A percentile compares a stretch with the other conserved stretches of the same genome.
Evolutionary conservation across 2,113 vertebrate species (phyloP).

Genomic region (Sminthopsis crassicaudata): DNA sequence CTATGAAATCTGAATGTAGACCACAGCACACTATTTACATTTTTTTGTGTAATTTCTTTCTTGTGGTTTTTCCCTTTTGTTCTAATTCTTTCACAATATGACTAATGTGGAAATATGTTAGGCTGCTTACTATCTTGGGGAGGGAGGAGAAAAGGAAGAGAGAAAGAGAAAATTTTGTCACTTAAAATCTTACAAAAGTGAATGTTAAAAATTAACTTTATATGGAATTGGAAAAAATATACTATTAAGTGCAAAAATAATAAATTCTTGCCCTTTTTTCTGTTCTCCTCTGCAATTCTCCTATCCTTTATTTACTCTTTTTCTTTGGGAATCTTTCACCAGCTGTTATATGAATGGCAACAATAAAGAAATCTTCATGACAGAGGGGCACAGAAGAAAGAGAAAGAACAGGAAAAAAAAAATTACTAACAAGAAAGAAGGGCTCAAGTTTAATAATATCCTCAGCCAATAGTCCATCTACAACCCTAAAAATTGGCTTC

Average conservation of each 20-base stretch:
- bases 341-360: background rate
- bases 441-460: background rate
- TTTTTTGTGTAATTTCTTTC: no score
- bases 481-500: background rate
- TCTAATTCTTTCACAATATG: no score
- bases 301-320: background rate
- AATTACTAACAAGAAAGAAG: background rate
- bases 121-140: no score
- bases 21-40: no score
- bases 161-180: no score
- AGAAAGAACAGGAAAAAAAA: background rate
- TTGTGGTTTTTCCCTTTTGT: no score
- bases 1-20: no score
- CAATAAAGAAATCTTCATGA: background rate
- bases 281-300: background rate
- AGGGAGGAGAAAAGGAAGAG: no score
- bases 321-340: background rate
- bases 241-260: background rate
- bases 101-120: no score
- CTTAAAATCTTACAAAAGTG: no score
- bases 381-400: background rate
- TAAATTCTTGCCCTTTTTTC: background rate
- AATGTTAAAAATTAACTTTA: no score
- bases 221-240: no score
- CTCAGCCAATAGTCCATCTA: background rate